phyloP scores from a whole-genome alignment of 1,140 invertebrate genomes.

The Lerema accius region DNA sequence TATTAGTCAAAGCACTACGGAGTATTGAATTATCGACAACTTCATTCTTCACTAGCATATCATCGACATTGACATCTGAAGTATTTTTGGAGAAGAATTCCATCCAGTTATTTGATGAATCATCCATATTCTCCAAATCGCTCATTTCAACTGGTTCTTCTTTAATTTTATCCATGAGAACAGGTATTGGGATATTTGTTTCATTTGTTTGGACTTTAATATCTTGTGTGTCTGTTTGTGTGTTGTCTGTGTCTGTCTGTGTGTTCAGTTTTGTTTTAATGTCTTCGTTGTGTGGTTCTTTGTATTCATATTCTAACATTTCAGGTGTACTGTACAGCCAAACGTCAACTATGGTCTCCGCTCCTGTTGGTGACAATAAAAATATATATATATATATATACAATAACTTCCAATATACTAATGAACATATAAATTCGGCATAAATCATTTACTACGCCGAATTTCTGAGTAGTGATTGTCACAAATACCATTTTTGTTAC shows the following conservation, averaged over 20 bases:
- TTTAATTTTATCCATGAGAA: background rate
- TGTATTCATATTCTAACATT: conserved; percentile 68
- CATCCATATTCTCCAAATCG: conserved; percentile 24
- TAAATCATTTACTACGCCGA: too few relatives aligned
- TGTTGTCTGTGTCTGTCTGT: conserved; percentile 17
- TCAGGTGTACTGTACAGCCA: conserved; percentile 84
- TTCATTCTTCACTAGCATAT: conserved; percentile 66
- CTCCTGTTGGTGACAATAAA: conserved; percentile 79
- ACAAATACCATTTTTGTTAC: too few relatives aligned
- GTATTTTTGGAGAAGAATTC: conserved; percentile 69
- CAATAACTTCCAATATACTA: too few relatives aligned
- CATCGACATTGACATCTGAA: conserved; percentile 66
- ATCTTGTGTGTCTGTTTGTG: conserved; percentile 22
- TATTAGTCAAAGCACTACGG: background rate
- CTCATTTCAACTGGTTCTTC: conserved; percentile 25
- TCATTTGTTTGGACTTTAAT: conserved; percentile 31
- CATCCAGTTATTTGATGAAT: conserved; percentile 59
- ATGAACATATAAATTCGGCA: too few relatives aligned
- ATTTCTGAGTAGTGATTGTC: too few relatives aligned
- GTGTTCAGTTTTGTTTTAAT: conserved; percentile 1
- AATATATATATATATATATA: too few relatives aligned
- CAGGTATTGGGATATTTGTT: background rate
- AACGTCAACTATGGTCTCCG: conserved; percentile 89
- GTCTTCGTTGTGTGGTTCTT: conserved; percentile 40
- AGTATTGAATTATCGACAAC: background rate